phyloP scores from a whole-genome alignment of 2,797 vertebrate genomes.

The Ambastaia sidthimunki region DNA sequence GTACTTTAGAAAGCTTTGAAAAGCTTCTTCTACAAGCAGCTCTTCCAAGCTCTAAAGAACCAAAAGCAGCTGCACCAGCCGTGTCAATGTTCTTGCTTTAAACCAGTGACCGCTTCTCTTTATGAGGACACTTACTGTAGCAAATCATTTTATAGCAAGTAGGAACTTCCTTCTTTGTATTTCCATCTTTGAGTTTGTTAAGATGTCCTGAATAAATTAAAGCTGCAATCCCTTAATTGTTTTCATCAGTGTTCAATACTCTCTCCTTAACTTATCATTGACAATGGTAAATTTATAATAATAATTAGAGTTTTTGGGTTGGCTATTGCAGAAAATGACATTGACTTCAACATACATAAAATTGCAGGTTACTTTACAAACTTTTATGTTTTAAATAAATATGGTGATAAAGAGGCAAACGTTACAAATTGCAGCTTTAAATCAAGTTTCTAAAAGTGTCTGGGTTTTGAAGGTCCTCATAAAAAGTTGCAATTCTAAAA shows the following conservation, averaged over 20 bases:
- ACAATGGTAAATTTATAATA: too few species aligned
- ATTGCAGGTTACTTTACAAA: too few species aligned
- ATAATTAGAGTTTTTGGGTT: too few species aligned
- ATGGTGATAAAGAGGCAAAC: too few species aligned
- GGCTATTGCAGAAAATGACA: too few species aligned
- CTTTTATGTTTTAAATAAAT: too few species aligned
- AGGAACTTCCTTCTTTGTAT: background rate
- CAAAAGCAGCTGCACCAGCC: slow-evolving; percentile 22
- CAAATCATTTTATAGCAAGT: background rate
- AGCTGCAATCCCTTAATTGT: too few species aligned
- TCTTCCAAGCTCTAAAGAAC: slow-evolving; percentile 32
- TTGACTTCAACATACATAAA: too few species aligned
- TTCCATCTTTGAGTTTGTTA: background rate
- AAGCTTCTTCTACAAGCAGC: slow-evolving; percentile 43
- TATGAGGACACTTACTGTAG: slow-evolving; percentile 10
- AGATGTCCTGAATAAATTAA: background rate
- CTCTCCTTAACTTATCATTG: too few species aligned
- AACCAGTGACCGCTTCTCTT: background rate
- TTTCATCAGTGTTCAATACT: too few species aligned
- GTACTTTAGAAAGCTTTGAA: slow-evolving; percentile 29
- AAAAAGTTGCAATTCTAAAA: background rate
- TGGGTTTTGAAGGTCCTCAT: background rate
- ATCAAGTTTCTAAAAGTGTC: background rate
- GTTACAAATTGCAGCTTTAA: too few species aligned
- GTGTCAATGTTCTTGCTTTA: slow-evolving; percentile 43